Conservation (phyloP, 2,888 invertebrate genomes). For the Ectobius pallidus region DNA sequence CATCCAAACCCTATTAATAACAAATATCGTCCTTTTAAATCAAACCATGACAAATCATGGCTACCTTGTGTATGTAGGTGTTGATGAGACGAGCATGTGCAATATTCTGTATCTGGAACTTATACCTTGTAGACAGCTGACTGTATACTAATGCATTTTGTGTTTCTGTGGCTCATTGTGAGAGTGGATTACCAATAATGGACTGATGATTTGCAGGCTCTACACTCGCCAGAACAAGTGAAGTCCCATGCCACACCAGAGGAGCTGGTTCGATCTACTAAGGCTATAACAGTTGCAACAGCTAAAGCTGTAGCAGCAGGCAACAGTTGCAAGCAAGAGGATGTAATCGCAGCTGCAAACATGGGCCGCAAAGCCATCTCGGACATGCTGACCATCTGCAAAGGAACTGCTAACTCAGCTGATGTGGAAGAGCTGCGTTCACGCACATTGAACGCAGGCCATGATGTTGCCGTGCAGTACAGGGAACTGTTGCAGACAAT, state of each 20-base stretch:
- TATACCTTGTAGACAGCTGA: too few species aligned
- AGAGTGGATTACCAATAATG: too few species aligned
- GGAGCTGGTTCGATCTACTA: constrained; percentile 91
- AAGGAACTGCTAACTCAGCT: constrained; percentile 71
- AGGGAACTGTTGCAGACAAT: constrained; percentile 86
- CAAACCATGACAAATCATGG: too few species aligned
- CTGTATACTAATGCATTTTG: too few species aligned
- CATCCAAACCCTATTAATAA: too few species aligned
- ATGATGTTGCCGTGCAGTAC: constrained; percentile 85
- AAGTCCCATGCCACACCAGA: constrained; percentile 77
- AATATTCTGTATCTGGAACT: too few species aligned
- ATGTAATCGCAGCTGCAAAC: constrained; percentile 95
- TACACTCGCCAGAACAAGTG: constrained; percentile 66
- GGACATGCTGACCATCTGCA: constrained; percentile 89
- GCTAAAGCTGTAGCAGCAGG: constrained; percentile 95
- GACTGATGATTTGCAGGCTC: constrained; percentile 69
- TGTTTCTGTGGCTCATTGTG: too few species aligned
- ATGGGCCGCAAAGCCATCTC: constrained; percentile 93
- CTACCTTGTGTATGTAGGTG: too few species aligned
- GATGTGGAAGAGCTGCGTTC: constrained; percentile 78
- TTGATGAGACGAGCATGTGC: too few species aligned
- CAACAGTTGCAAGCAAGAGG: constrained; percentile 88
- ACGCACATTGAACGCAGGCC: constrained; percentile 80
- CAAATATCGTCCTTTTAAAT: too few species aligned
- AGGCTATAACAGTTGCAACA: constrained; percentile 92